phyloP scores from a whole-genome alignment of 2,888 invertebrate species.

The Cheilosia pagana region DNA sequence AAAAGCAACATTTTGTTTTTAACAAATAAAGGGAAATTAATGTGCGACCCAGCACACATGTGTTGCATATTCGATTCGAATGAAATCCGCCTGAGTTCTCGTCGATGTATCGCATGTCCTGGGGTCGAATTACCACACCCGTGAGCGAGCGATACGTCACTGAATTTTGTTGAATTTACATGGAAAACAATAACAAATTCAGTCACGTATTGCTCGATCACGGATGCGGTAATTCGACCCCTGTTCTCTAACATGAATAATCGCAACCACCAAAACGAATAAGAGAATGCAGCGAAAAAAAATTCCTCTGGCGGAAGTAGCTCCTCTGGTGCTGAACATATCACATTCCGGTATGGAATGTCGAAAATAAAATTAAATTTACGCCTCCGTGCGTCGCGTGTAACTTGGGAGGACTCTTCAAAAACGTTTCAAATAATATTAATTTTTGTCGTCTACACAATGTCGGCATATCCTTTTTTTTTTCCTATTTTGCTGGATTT shows the following conservation, averaged over 20 bases:
- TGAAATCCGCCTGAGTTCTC: slow-evolving; percentile 11
- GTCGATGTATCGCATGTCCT: slow-evolving; percentile 20
- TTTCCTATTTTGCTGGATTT: slow-evolving; percentile 26
- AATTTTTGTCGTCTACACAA: slow-evolving; percentile 72
- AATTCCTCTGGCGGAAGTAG: slow-evolving; percentile 53
- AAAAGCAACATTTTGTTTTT: neutral
- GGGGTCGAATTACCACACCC: too few species aligned
- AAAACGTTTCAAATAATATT: slow-evolving; percentile 72
- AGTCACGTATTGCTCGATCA: too few species aligned
- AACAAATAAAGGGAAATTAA: slow-evolving; percentile 51
- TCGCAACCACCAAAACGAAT: slow-evolving; percentile 32
- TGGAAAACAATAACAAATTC: too few species aligned
- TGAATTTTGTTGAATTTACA: too few species aligned
- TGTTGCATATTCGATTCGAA: slow-evolving; percentile 51
- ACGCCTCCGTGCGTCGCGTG: slow-evolving; percentile 57
- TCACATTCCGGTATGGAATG: slow-evolving; percentile 66
- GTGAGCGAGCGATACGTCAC: too few species aligned
- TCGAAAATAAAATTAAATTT: slow-evolving; percentile 69
- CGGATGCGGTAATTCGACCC: too few species aligned
- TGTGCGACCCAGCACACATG: slow-evolving; percentile 42
- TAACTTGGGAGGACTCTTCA: slow-evolving; percentile 13
- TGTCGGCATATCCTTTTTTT: slow-evolving; percentile 58
- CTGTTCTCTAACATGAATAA: slow-evolving; percentile 25
- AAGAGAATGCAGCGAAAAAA: slow-evolving; percentile 8
- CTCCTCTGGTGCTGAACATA: slow-evolving; percentile 60